Percentiles rank a stretch among this genome's conserved stretches.
Evolutionary conservation across 1,140 invertebrate genomes (phyloP).

Genomic region (Hycleus cichorii): DNA sequence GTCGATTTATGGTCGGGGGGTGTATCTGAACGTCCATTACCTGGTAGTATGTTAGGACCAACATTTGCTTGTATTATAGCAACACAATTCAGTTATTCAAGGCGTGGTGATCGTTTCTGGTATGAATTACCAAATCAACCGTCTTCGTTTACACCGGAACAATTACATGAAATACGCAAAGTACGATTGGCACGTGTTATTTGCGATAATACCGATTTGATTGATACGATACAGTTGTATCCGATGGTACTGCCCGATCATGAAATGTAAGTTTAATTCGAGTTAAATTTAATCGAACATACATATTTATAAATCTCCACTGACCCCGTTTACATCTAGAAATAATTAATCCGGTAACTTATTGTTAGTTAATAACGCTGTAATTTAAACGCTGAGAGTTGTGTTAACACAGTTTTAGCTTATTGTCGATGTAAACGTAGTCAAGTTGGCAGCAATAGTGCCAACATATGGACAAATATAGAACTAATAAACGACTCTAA

Average conservation of each 20-base stretch:
- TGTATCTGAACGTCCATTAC: conserved; percentile 79
- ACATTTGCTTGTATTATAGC: conserved; percentile 95
- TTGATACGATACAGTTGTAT: conserved; percentile 87
- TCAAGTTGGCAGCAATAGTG: too few relatives aligned
- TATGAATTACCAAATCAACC: conserved; percentile 89
- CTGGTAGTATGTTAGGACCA: conserved; percentile 85
- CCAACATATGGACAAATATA: too few relatives aligned
- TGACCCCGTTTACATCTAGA: too few relatives aligned
- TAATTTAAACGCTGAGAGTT: too few relatives aligned
- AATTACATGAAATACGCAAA: conserved; percentile 86
- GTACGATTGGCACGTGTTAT: conserved; percentile 77
- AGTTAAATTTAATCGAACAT: background rate
- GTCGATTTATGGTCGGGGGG: conserved; percentile 91
- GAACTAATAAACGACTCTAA: too few relatives aligned
- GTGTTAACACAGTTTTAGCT: too few relatives aligned
- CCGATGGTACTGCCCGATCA: conserved; percentile 89
- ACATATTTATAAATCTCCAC: too few relatives aligned
- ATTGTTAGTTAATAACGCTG: too few relatives aligned
- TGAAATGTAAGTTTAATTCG: conserved; percentile 67
- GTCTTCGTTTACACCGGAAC: conserved; percentile 83
- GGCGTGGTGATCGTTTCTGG: conserved; percentile 93
- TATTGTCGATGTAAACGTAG: too few relatives aligned
- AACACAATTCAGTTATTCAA: conserved; percentile 87
- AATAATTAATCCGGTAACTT: too few relatives aligned
- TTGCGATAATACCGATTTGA: conserved; percentile 91